phyloP scores from a whole-genome alignment of 2,113 vertebrate species.

The Scomber colias region DNA sequence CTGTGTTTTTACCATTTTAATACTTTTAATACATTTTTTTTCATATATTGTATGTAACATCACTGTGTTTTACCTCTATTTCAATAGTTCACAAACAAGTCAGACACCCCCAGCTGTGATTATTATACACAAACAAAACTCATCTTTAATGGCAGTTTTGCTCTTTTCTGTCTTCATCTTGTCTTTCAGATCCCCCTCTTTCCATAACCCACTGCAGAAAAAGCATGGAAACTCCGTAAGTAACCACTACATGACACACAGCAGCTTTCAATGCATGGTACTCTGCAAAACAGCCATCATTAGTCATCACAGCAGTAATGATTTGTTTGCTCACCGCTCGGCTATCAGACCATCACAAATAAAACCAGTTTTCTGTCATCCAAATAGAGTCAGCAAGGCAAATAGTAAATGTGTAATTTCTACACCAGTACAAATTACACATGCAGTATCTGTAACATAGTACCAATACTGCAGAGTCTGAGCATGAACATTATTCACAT shows the following conservation, averaged over 20 bases:
- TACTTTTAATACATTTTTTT: not conserved
- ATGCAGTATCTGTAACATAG: not conserved
- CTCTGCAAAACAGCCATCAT: not conserved
- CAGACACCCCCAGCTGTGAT: not conserved
- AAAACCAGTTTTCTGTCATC: not conserved
- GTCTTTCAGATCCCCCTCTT: conserved; percentile 93
- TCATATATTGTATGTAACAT: not conserved
- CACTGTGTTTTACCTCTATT: not conserved
- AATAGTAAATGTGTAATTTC: not conserved
- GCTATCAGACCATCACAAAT: not conserved
- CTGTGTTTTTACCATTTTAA: not conserved
- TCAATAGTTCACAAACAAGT: not conserved
- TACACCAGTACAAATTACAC: not conserved
- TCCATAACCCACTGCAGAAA: conserved; percentile 99
- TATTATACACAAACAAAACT: not conserved
- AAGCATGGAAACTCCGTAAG: conserved; percentile 98
- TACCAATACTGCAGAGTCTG: too few species aligned
- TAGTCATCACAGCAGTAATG: not conserved
- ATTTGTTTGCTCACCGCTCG: not conserved
- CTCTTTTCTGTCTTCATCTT: conserved; percentile 41
- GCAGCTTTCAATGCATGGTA: not conserved
- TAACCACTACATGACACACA: conserved; percentile 68
- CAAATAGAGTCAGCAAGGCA: not conserved
- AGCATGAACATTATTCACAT: not conserved
- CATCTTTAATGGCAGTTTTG: not conserved